Percentiles rank a stretch among this genome's conserved stretches.
These are phyloP conservation scores for Lasioglossum pauxillum DNA, from an alignment of 2,888 invertebrate genomes.

Conservation along the genomic window DNA sequence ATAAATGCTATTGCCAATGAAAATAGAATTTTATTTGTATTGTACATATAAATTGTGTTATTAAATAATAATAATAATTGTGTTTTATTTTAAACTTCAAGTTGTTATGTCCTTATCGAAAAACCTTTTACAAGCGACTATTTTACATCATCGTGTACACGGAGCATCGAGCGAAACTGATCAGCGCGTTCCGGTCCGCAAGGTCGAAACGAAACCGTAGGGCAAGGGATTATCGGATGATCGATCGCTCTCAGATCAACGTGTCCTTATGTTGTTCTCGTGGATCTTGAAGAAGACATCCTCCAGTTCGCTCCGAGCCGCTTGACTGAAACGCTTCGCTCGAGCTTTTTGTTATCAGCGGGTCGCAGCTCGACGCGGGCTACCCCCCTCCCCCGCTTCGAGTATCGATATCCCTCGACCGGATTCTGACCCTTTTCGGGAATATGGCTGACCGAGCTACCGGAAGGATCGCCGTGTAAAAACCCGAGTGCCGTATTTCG, in stretches of 20 bases:
- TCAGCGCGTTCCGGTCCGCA: too few species aligned
- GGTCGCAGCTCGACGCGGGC: conserved; percentile 60
- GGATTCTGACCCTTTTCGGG: conserved; percentile 58
- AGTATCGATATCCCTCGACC: conserved; percentile 52
- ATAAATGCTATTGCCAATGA: too few species aligned
- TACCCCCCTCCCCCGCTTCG: conserved; percentile 39
- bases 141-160: too few species aligned
- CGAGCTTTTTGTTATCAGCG: conserved; percentile 77
- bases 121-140: too few species aligned
- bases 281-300: conserved; percentile 13
- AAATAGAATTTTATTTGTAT: too few species aligned
- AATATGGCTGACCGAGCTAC: conserved; percentile 48
- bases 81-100: too few species aligned
- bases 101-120: too few species aligned
- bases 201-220: background rate
- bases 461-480: conserved; percentile 62
- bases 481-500: conserved; percentile 74
- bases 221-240: background rate
- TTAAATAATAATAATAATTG: too few species aligned
- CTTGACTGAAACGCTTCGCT: conserved; percentile 14
- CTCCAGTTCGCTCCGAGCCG: background rate
- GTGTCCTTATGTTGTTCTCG: conserved; percentile 14
- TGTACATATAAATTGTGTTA: too few species aligned
- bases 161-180: too few species aligned
- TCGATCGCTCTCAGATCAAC: background rate